Evolutionary conservation across 2,797 vertebrate genomes (phyloP), one percentile per base, ranked within the genome.

Genomic region (Acanthis flammea): DNA sequence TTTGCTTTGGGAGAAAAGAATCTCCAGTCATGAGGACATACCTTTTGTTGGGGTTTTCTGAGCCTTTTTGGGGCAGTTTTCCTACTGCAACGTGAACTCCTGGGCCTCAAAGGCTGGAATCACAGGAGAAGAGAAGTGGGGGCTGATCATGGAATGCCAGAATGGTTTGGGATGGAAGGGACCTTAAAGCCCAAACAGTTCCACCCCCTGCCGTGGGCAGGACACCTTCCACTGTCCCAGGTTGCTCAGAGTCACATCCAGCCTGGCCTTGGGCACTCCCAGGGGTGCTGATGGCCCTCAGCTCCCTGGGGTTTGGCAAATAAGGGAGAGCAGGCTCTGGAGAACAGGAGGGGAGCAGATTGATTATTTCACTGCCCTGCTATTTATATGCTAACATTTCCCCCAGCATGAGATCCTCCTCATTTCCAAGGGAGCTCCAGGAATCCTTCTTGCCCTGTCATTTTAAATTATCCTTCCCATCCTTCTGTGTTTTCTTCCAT

Each of bases 361-460:
- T 39, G 86, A 95, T 93, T 78, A 67, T 92, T 92, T 75, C 73
- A 61, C 41, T 86, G 70, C 41, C 44, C 74, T 90, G 83, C 86
- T 87, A 47, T 91, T 95, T 91, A 45, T 87, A n/a, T 63, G 63
- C 77, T 67, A 57, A 71, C 70, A 45, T 45, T 73, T n/a, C 42
- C 70, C 93, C 55, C 95, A 92, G 90, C 95, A 30, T 14, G 92
- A 92, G 45, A 31, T 71, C 67, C 55, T 90, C 68, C 66, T 94
- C 72, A 92, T 95, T 96, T 94, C 93, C 93, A 75, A 83, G 72
- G 17, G 31, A 92, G 50, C 90, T 90, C 74, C 90, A 85, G 90
- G 77, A 93, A 88, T 86, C 90, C 74, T 79, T 92, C 45, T 88
- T 83, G 62, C 58, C 62, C 77, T 93, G 86, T 95, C 60, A 2